Evolutionary conservation across 1,140 invertebrate genomes (phyloP).

Genomic region (Patella vulgata): DNA sequence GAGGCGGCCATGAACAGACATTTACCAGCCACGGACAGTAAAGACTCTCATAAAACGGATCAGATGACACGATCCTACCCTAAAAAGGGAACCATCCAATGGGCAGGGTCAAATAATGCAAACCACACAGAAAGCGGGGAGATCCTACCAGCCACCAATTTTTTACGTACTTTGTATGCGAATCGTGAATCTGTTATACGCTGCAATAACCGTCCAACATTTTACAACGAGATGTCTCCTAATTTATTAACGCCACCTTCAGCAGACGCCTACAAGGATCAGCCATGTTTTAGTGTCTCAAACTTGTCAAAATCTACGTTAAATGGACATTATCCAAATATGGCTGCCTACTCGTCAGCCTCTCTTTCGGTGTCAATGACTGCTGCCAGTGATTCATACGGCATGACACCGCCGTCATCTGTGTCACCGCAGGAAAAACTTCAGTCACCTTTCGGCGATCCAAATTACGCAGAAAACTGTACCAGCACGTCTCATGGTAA

Average conservation of each 20-base stretch:
- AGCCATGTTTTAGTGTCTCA: conserved; percentile 48
- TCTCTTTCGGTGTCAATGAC: conserved; percentile 14
- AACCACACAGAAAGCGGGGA: conserved; percentile 64
- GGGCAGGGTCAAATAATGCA: conserved; percentile 78
- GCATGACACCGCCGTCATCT: conserved; percentile 92
- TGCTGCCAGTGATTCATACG: conserved; percentile 39
- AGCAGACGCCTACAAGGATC: conserved; percentile 73
- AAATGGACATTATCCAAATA: conserved; percentile 16
- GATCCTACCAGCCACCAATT: conserved; percentile 81
- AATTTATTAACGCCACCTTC: conserved; percentile 87
- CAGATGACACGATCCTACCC: conserved; percentile 75
- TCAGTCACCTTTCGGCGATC: conserved; percentile 50
- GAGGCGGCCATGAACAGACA: conserved; percentile 98
- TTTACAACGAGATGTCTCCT: conserved; percentile 67
- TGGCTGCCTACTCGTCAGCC: conserved; percentile 15
- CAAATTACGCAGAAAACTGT: conserved; percentile 3
- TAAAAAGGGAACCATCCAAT: conserved; percentile 87
- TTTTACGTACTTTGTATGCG: conserved; percentile 89
- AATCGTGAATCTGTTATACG: conserved; percentile 94
- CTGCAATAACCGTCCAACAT: conserved; percentile 74
- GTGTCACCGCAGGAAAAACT: conserved; percentile 92
- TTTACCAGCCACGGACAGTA: conserved; percentile 82
- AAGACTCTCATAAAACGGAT: conserved; percentile 41
- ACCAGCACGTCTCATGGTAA: conserved; percentile 1
- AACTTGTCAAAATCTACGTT: conserved; percentile 29